Percentiles rank a stretch among this genome's conserved stretches.
Evolutionary conservation across 2,888 invertebrate species (phyloP).

Genomic region (Cryptosula pallasiana): DNA sequence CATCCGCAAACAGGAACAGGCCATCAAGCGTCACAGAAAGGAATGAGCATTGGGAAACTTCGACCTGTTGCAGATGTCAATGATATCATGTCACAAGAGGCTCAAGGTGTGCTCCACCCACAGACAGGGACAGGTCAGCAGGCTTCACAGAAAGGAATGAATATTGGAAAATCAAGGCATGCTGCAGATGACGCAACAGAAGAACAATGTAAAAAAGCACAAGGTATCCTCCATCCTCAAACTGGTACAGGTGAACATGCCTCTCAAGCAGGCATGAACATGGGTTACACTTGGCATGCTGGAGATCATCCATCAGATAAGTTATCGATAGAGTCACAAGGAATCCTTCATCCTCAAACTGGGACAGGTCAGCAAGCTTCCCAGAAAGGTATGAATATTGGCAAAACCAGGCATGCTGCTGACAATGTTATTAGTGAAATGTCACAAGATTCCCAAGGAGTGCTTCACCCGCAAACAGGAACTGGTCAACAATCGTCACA

Average conservation of each 20-base stretch:
- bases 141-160: constrained; percentile 15
- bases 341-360: constrained; percentile 6
- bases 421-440: not conserved
- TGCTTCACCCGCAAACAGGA: not conserved
- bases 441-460: not conserved
- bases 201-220: not conserved
- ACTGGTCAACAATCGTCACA: constrained; percentile 2
- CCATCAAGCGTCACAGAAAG: constrained; percentile 2
- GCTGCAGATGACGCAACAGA: not conserved
- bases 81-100: not conserved
- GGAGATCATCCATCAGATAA: not conserved
- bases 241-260: constrained; percentile 18
- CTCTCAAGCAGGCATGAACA: not conserved
- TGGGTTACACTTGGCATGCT: not conserved
- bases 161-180: constrained; percentile 4
- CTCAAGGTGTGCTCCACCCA: not conserved
- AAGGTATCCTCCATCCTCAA: not conserved
- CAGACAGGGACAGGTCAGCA: constrained; percentile 7
- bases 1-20: not conserved
- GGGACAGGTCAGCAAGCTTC: constrained; percentile 12
- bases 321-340: not conserved
- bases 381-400: constrained; percentile 10
- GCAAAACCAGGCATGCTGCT: not conserved
- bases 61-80: not conserved
- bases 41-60: not conserved